These are phyloP conservation scores for Eupithecia inturbata DNA, from an alignment of 2,888 invertebrate species.

Conservation along the genomic window DNA sequence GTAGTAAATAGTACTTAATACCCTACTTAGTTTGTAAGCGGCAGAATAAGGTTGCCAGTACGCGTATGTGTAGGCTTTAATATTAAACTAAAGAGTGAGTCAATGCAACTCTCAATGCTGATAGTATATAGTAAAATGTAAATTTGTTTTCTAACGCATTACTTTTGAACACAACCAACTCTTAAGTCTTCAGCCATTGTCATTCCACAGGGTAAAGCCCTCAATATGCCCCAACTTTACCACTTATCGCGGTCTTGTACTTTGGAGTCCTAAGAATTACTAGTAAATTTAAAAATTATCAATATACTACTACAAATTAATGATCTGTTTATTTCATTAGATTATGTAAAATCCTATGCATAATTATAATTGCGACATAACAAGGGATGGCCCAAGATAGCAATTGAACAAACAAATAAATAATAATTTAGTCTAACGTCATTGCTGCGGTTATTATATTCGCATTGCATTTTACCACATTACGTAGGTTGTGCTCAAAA, in stretches of 20 bases:
- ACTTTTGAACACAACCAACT: background rate
- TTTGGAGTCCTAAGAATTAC: background rate
- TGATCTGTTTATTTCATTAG: background rate
- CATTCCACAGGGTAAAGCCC: background rate
- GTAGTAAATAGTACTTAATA: background rate
- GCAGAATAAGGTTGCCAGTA: background rate
- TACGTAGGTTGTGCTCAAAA: background rate
- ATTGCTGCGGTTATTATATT: background rate
- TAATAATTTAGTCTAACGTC: conserved; percentile 1
- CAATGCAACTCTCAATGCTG: background rate
- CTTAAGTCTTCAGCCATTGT: background rate
- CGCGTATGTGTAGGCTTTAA: background rate
- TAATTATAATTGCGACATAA: background rate
- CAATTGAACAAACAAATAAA: background rate
- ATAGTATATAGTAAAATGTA: background rate
- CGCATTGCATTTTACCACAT: background rate
- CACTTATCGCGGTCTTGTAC: background rate
- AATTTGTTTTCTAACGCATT: background rate
- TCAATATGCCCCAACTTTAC: background rate
- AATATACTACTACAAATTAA: background rate
- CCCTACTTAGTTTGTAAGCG: background rate
- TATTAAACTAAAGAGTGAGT: background rate
- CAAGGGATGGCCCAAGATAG: background rate
- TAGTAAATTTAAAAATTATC: background rate
- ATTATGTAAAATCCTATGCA: background rate